Conservation (phyloP, 2,888 invertebrate species). For the Ornithoptera alexandrae region DNA sequence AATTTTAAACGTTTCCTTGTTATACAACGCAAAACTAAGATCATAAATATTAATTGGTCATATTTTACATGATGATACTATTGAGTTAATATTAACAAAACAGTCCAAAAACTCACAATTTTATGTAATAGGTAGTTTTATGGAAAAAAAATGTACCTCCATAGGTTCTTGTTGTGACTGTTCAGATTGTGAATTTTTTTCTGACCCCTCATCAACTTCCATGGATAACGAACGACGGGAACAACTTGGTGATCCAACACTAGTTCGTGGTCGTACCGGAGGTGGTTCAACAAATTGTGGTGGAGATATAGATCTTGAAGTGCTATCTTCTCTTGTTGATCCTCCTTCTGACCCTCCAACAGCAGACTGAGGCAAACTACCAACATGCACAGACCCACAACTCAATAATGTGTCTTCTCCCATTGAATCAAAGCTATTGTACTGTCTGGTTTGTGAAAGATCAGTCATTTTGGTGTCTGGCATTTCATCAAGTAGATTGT, state of each 20-base stretch:
- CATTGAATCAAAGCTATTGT: conserved; percentile 75
- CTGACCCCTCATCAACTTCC: conserved; percentile 74
- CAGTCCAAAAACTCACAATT: too few species aligned
- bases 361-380: conserved; percentile 62
- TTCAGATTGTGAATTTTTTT: conserved; percentile 69
- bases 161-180: conserved; percentile 63
- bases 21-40: too few species aligned
- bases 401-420: conserved; percentile 70
- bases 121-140: too few species aligned
- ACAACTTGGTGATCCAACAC: conserved; percentile 70
- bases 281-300: conserved; percentile 73
- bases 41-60: too few species aligned
- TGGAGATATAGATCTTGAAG: conserved; percentile 70
- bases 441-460: conserved; percentile 72
- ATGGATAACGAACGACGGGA: conserved; percentile 71
- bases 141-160: conserved; percentile 54
- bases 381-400: conserved; percentile 70
- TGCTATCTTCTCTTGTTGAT: conserved; percentile 65
- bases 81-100: too few species aligned
- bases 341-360: conserved; percentile 61
- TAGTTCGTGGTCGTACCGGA: conserved; percentile 61
- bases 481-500: conserved; percentile 73
- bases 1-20: too few species aligned
- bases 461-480: conserved; percentile 78
- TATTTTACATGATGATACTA: too few species aligned